These are phyloP conservation scores for Periophthalmus magnuspinnatus DNA, from an alignment of 2,797 vertebrate species.

Conservation along the genomic window DNA sequence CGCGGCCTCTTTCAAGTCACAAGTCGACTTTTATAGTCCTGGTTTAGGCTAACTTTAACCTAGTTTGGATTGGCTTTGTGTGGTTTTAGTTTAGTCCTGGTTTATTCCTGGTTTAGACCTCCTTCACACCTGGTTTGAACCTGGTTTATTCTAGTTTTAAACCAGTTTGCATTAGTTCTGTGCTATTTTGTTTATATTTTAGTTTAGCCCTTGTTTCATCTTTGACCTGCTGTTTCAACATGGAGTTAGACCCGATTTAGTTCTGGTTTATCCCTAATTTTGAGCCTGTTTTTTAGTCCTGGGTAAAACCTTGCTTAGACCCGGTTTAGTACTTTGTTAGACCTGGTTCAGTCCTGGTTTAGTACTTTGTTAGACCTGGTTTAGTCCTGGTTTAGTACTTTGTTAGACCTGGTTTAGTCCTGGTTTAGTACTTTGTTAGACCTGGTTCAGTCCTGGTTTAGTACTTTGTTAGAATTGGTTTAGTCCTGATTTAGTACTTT, in stretches of 20 bases:
- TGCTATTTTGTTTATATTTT: neutral
- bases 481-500: neutral
- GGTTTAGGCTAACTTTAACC: neutral
- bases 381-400: no score
- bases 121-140: neutral
- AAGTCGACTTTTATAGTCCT: neutral
- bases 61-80: neutral
- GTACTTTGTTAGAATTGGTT: neutral
- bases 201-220: no score
- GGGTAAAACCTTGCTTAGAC: no score
- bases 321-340: no score
- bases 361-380: no score
- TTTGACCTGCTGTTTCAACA: no score
- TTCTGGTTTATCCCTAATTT: no score
- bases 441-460: neutral
- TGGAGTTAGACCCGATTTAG: no score
- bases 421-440: no score
- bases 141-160: neutral
- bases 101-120: neutral
- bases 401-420: no score
- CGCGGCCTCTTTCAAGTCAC: neutral
- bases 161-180: no score
- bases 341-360: neutral
- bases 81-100: neutral
- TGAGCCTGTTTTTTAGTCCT: no score